Evolutionary conservation across 2,113 vertebrate species (phyloP), one percentile per base, ranked within the genome.

Genomic region (Parus major): DNA sequence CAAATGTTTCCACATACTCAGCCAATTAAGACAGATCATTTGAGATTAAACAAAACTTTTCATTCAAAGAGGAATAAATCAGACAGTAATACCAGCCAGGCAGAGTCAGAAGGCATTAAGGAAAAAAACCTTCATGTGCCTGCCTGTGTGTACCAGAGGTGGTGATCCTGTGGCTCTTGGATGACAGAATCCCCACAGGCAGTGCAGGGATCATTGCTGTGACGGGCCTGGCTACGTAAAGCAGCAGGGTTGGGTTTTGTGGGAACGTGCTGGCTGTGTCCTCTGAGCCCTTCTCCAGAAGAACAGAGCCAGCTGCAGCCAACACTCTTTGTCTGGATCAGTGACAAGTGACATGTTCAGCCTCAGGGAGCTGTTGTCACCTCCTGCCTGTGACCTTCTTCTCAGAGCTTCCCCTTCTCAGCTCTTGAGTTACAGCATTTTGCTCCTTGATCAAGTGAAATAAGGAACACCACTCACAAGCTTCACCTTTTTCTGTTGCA

Each of bases 11-110:
- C 80, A 84, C 52, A 69, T 61, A 60, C 52, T 83, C 86, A 66
- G 86, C 77, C 86, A 94, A 88, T 95, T 90, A 88, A 95, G 57
- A 88, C 22, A 84, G 60, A 89, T 87, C 31, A 33, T 92, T 92
- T 92, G 86, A 92, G 53, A 92, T 94, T 75, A 83, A 95, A 71
- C 68, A 91, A 90, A 93, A 68, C 69, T 36, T 93, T 83, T 96
- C 27, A 94, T 93, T 88, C 80, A 84, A 77, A 52, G 33, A 90
- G 47, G 73, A 95, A 88, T 47, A 83, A 83, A 92, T 86, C 76
- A 50, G 56, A 63, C 64, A 65, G n/a, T 57, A 69, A 86, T 29
- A 39, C 44, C 64, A 90, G 47, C 46, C 84, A 92, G n/a, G 5
- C 25, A 25, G 52, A 90, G 39, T 59, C 82, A 86, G 81, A 88